Evolutionary conservation across 2,888 invertebrate species (phyloP), one percentile per base, ranked within the genome.

Genomic region (Volucella bombylans): DNA sequence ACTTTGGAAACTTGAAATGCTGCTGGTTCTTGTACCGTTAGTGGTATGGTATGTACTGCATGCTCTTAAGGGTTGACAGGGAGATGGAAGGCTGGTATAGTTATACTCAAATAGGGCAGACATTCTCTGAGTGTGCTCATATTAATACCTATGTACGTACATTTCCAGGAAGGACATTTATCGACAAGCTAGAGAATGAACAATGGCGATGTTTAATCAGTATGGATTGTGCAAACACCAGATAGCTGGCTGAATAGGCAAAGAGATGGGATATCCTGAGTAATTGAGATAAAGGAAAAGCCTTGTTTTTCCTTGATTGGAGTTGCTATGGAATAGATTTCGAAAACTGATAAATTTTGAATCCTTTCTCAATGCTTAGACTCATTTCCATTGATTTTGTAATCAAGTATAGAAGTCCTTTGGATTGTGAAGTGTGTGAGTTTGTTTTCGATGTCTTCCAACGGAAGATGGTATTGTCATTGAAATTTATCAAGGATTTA

Each of bases 201-300:
- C 74, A 71, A 76, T 67, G 67, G 65, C 31, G 6, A 11, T 69
- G 50, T 80, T 79, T 83, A 83, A 80, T 80, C 80, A 83, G 74
- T 65, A 50, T 50, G 74, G 69, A 41, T 59, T 79, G 68, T 64
- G 12, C 65, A 71, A 74, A 69, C 59, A 69, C 15, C 10, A 73
- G 45, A 73, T 64, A 73, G 61, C 55, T 38, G 82, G 72, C 64
- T 79, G 31, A 31, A 31, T 31, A 31, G 31, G 31, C 31, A 31
- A 31, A 14, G 10, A 45, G 47, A 64, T 73, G 54, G 49, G 64
- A 73, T 82, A 64, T 69, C 69, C 73, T 82, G 79, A 74, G 69
- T 69, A 74, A 64, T 76, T 74, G 54, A 55, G 61, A 77, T 78
- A 72, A 69, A 47, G 61, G 47, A 15, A n/a, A 62, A 23, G 38